Percentiles rank a stretch among this genome's conserved stretches.
Conservation (phyloP, 2,888 invertebrate species). For the Sphaerophoria taeniata region DNA sequence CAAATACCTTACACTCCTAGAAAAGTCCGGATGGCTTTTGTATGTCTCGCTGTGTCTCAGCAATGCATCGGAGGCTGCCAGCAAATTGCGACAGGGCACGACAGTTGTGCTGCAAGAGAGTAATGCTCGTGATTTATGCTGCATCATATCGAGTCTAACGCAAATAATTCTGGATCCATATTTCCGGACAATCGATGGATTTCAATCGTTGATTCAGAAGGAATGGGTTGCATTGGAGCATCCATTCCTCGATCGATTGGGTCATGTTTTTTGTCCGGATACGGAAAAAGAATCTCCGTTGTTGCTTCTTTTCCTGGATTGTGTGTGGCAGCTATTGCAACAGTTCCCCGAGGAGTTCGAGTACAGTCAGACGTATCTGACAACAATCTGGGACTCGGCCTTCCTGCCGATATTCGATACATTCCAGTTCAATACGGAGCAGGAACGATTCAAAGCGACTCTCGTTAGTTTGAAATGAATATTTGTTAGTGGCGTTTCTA, state of each 20-base stretch:
- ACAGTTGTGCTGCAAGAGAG: constrained; percentile 95
- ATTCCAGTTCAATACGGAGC: constrained; percentile 94
- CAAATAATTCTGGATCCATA: constrained; percentile 94
- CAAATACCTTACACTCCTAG: constrained; percentile 90
- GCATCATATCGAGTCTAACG: constrained; percentile 92
- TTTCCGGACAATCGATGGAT: constrained; percentile 92
- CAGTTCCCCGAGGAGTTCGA: constrained; percentile 96
- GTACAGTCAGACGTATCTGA: constrained; percentile 95
- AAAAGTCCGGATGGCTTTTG: constrained; percentile 93
- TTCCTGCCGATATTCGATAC: constrained; percentile 96
- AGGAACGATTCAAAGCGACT: constrained; percentile 88
- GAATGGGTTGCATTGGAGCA: constrained; percentile 98
- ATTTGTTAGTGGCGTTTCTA: background rate
- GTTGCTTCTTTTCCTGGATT: constrained; percentile 95
- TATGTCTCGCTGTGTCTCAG: constrained; percentile 90
- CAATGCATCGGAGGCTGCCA: constrained; percentile 89
- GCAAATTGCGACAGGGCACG: constrained; percentile 85
- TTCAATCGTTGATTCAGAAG: constrained; percentile 95
- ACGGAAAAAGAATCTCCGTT: constrained; percentile 90
- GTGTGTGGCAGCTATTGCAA: constrained; percentile 94
- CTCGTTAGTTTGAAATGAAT: constrained; percentile 77
- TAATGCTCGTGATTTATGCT: constrained; percentile 94
- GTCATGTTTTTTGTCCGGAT: constrained; percentile 84
- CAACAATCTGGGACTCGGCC: constrained; percentile 95
- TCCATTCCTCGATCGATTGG: constrained; percentile 88